phyloP scores from a whole-genome alignment of 2,797 vertebrate genomes.

The Rallus crepitans region DNA sequence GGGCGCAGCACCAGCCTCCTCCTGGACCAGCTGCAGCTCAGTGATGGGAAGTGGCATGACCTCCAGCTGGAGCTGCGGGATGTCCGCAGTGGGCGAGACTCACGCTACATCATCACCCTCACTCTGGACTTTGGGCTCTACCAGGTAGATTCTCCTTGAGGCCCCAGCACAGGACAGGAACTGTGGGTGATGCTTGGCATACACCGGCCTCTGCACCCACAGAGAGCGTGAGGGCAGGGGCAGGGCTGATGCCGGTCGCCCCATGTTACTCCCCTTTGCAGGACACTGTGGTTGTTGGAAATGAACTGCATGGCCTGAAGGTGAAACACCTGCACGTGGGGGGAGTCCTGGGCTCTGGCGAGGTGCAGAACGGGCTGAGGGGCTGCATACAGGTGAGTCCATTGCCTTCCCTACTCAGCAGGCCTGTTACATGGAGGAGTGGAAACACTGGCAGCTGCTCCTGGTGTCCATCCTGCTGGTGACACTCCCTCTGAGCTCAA shows the following conservation, averaged over 20 bases:
- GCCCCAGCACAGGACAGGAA: neutral
- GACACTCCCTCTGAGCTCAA: neutral
- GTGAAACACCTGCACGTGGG: constrained; percentile 96
- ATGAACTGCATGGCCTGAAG: constrained; percentile 93
- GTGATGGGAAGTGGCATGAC: constrained; percentile 96
- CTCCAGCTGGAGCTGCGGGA: constrained; percentile 93
- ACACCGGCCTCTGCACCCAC: neutral
- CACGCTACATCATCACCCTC: constrained; percentile 89
- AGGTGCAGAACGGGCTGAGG: constrained; percentile 90
- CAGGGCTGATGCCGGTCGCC: neutral
- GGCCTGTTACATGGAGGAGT: neutral
- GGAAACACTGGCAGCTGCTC: neutral
- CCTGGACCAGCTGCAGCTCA: constrained; percentile 91
- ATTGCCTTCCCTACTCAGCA: neutral
- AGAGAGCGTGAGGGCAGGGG: neutral
- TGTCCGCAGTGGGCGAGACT: constrained; percentile 87
- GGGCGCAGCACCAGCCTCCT: constrained; percentile 87
- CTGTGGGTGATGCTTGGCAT: neutral
- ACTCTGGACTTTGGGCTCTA: constrained; percentile 93
- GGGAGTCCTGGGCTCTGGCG: constrained; percentile 89
- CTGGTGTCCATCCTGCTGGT: neutral
- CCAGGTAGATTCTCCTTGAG: constrained; percentile 82
- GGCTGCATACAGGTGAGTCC: constrained; percentile 94
- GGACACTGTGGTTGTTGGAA: constrained; percentile 94
- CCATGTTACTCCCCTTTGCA: constrained; percentile 56